Base-by-base conservation (phyloP, 2,888 invertebrate genomes). In the Elaeidobius kamerunicus region DNA sequence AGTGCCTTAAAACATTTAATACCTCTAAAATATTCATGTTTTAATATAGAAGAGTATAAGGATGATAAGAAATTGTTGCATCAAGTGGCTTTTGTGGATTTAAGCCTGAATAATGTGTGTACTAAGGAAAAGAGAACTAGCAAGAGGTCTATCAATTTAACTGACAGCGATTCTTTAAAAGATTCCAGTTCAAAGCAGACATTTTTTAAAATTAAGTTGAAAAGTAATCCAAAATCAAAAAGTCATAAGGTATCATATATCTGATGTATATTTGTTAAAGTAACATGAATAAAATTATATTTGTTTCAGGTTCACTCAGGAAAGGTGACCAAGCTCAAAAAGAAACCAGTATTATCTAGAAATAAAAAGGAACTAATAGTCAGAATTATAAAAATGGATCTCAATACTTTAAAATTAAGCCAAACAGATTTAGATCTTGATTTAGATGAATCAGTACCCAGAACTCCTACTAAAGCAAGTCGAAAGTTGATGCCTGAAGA, bases 401-500 rank as follows among this genome's bases (percentile, higher is more conserved):
- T 51, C 18, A 27, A 36, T 3, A 32, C 14, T 18, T 14, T 20
- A 16, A 5, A 12, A 23, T 11, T 1, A 42, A 6, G 5, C 4
- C 17, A 4, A 7, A 9, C 17, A 11, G 39, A 39, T 11, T 39
- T n/a, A 6, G 30, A 30, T 39, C 16, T 14, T 7, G 3, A 16
- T 12, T 1, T 6, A n/a, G 17, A 28, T n/a, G 12, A 12, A 2
- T 2, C 19, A 3, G 19, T 18, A 18, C 12, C 27, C 14, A 47
- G 18, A 34, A 49, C 49, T 1, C 53, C 53, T 1, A 53, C 53
- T 3, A 53, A 53, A 30, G 53, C 53, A 2, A 53, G 53, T 19
- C 41, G 43, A 2, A 53, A 53, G 48, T 27, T 47, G 47, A 36
- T 53, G 34, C 35, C 36, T 11, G 47, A 47, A 1, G 39, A 38